phyloP scores from a whole-genome alignment of 2,113 vertebrate species.

The Eurystomus gularis region DNA sequence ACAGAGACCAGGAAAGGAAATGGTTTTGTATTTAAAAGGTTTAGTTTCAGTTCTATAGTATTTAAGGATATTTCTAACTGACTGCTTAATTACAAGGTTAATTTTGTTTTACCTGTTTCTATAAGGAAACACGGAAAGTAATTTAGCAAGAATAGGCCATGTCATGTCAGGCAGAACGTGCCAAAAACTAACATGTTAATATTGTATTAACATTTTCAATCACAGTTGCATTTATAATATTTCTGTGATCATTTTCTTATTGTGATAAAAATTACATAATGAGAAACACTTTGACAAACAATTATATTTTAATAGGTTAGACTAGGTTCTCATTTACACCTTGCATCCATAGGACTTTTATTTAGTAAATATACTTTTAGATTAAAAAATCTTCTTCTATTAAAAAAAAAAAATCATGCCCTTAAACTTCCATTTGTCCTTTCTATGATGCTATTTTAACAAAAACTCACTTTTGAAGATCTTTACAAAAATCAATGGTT shows the following conservation, averaged over 20 bases:
- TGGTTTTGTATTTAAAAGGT: neutral
- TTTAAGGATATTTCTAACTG: neutral
- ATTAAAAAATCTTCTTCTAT: fast-evolving
- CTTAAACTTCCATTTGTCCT: neutral
- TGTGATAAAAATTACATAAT: neutral
- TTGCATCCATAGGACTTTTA: neutral
- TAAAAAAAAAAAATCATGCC: neutral
- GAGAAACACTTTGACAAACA: neutral
- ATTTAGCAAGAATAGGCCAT: neutral
- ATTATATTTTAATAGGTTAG: neutral
- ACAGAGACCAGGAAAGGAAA: neutral
- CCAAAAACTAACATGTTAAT: neutral
- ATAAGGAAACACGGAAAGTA: neutral
- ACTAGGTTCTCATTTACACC: neutral
- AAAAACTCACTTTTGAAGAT: neutral
- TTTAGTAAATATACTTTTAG: neutral
- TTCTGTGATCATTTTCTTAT: neutral
- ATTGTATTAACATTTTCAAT: neutral
- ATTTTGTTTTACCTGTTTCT: neutral
- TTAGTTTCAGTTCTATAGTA: neutral
- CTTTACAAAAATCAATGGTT: neutral
- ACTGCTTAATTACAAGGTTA: neutral
- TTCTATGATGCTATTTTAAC: neutral
- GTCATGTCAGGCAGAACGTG: neutral
- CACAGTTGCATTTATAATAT: neutral